Conservation (phyloP, 2,888 invertebrate species). For the Tetropium fuscum region DNA sequence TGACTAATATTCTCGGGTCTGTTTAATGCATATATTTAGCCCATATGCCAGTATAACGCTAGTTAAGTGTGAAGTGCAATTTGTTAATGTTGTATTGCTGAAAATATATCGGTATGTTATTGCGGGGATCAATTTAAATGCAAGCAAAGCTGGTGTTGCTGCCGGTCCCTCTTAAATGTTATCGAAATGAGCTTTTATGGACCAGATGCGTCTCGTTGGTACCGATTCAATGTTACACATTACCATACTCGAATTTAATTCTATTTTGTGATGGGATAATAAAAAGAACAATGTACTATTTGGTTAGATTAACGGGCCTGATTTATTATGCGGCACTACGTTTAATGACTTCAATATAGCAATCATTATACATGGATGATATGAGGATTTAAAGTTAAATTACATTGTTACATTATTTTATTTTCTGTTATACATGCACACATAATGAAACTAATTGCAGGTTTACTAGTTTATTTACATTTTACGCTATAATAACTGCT, state of each 20-base stretch:
- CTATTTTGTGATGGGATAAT: slow-evolving; percentile 49
- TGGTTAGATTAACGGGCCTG: slow-evolving; percentile 29
- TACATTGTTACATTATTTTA: slow-evolving; percentile 25
- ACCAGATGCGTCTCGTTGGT: slow-evolving; percentile 60
- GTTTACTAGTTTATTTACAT: slow-evolving; percentile 21
- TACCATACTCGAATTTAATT: slow-evolving; percentile 54
- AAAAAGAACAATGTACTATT: slow-evolving; percentile 42
- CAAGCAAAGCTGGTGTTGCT: slow-evolving; percentile 38
- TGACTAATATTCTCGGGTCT: slow-evolving; percentile 59
- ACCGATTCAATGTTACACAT: slow-evolving; percentile 57
- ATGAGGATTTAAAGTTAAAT: slow-evolving; percentile 22
- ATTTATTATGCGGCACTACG: slow-evolving; percentile 22
- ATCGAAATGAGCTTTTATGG: slow-evolving; percentile 52
- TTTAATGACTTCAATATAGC: slow-evolving; percentile 14
- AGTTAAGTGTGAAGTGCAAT: slow-evolving; percentile 63
- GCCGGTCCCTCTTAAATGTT: slow-evolving; percentile 51
- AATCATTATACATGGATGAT: slow-evolving; percentile 18
- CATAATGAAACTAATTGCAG: slow-evolving; percentile 23
- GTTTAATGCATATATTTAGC: slow-evolving; percentile 65
- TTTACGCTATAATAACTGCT: slow-evolving; percentile 12
- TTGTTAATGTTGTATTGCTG: slow-evolving; percentile 60
- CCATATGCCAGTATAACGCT: slow-evolving; percentile 63
- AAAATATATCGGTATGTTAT: slow-evolving; percentile 62
- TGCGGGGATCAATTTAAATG: slow-evolving; percentile 61
- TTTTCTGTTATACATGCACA: slow-evolving; percentile 23